Conservation (phyloP, 2,113 vertebrate genomes). For the Pelobates fuscus region DNA sequence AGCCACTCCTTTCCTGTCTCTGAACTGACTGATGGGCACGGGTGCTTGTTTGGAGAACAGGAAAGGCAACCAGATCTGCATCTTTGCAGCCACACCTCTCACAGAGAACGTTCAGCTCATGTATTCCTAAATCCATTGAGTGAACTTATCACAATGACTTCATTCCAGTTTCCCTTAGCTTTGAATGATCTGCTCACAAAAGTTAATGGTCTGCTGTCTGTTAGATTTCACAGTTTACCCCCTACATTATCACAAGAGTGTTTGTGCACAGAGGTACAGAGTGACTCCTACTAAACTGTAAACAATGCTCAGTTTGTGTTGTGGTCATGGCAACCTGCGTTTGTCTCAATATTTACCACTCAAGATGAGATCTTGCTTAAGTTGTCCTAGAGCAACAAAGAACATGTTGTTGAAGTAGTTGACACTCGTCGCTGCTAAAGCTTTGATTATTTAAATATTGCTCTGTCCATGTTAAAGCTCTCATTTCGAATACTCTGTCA, state of each 20-base stretch:
- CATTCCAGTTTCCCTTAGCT: not conserved
- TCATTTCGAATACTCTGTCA: too few relatives aligned
- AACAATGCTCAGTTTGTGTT: not conserved
- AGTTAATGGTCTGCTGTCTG: not conserved
- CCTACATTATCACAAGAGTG: not conserved
- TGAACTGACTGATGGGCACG: conserved; percentile 14
- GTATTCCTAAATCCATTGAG: not conserved
- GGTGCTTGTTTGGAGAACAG: conserved; percentile 22
- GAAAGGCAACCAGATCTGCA: conserved; percentile 35
- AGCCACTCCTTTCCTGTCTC: conserved; percentile 41
- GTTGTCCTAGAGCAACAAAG: too few relatives aligned
- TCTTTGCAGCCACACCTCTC: conserved; percentile 12
- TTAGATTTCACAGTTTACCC: not conserved
- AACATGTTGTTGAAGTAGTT: too few relatives aligned
- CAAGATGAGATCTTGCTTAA: not conserved
- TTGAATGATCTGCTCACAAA: not conserved
- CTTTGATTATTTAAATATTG: too few relatives aligned
- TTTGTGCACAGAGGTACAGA: not conserved
- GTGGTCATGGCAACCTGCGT: not conserved
- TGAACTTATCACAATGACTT: not conserved
- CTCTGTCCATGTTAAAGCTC: too few relatives aligned
- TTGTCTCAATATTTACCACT: not conserved
- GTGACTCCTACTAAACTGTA: not conserved
- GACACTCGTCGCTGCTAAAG: too few relatives aligned
- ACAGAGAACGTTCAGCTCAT: not conserved